Evolutionary conservation across 2,888 invertebrate species (phyloP).

Genomic region (Harmothoe impar): DNA sequence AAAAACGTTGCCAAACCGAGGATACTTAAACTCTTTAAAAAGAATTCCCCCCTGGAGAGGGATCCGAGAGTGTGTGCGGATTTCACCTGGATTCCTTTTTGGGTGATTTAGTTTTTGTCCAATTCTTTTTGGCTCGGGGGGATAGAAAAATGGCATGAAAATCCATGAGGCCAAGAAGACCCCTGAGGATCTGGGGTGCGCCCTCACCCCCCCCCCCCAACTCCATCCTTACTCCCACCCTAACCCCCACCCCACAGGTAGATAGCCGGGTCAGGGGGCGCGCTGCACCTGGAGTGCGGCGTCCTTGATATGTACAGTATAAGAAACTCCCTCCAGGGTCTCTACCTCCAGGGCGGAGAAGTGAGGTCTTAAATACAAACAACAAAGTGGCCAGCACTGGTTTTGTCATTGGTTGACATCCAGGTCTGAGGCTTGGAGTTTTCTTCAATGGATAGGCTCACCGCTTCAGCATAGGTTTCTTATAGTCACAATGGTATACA

Average conservation of each 20-base stretch:
- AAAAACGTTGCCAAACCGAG: not conserved
- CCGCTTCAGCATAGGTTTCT: too few species aligned
- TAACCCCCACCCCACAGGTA: not conserved
- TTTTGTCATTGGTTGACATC: too few species aligned
- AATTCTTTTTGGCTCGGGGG: too few species aligned
- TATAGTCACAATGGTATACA: too few species aligned
- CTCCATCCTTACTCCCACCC: not conserved
- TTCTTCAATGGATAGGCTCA: too few species aligned
- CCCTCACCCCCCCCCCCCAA: not conserved
- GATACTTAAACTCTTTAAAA: not conserved
- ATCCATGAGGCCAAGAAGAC: not conserved
- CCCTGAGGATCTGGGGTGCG: not conserved
- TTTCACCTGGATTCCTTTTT: slow-evolving; percentile 8
- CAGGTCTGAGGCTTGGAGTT: too few species aligned
- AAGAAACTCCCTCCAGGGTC: not conserved
- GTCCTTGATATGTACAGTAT: not conserved
- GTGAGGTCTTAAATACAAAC: not conserved
- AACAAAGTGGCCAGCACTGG: not conserved
- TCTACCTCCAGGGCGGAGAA: not conserved
- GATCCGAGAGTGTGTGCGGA: not conserved
- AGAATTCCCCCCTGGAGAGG: not conserved
- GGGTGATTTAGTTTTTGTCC: too few species aligned
- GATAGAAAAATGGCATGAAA: not conserved
- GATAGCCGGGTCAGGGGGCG: not conserved
- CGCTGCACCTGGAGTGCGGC: slow-evolving; percentile 11